These are phyloP conservation scores for Carcina quercana DNA, from an alignment of 2,888 invertebrate species.

Conservation along the genomic window DNA sequence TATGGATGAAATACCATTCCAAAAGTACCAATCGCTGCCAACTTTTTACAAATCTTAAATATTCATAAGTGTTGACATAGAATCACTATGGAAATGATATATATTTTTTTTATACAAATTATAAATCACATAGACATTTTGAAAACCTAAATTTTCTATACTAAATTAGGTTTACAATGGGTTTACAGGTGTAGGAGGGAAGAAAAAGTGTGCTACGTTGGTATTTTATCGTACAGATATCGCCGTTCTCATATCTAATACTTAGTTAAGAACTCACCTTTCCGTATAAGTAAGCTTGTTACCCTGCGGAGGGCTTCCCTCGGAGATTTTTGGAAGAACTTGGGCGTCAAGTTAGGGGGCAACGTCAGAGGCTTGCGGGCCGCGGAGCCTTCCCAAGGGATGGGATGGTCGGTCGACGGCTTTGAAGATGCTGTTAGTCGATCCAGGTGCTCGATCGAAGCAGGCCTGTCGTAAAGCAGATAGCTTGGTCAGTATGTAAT, in stretches of 20 bases:
- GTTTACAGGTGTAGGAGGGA: no score
- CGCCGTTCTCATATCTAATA: background rate
- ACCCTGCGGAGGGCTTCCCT: slow-evolving; percentile 90
- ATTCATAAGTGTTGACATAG: no score
- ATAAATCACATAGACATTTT: no score
- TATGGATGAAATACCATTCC: no score
- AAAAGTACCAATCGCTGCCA: no score
- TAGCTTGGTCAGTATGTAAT: background rate
- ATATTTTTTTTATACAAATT: no score
- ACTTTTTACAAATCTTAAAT: no score
- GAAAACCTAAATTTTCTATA: no score
- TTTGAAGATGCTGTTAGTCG: slow-evolving; percentile 75
- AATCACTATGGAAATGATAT: no score
- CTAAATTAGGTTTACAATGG: no score
- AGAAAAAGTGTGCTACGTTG: no score
- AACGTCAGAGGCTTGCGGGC: slow-evolving; percentile 88
- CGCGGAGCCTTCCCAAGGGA: slow-evolving; percentile 65
- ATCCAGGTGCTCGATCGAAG: slow-evolving; percentile 90
- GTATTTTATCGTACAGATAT: no score
- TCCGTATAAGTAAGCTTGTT: slow-evolving; percentile 90
- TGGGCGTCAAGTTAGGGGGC: slow-evolving; percentile 91
- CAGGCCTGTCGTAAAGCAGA: slow-evolving; percentile 74
- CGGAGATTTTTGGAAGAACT: slow-evolving; percentile 92
- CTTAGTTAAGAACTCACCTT: slow-evolving; percentile 72
- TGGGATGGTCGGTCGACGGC: slow-evolving; percentile 66